Base-by-base conservation (phyloP, 1,140 invertebrate genomes). In the Drosophila persimilis region DNA sequence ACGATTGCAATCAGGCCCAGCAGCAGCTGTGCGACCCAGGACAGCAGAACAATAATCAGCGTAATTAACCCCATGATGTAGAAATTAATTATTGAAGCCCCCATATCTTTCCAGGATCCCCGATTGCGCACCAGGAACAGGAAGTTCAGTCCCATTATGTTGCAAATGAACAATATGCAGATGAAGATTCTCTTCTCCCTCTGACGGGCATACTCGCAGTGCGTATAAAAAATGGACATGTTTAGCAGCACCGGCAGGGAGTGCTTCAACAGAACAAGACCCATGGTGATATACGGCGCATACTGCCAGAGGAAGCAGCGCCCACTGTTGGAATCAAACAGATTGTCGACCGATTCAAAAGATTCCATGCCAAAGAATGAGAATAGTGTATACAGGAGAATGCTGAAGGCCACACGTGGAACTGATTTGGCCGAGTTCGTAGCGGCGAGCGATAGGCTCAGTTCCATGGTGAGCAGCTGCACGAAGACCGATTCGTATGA, bases 351-450 rank as follows among this genome's bases (percentile, higher is more conserved):
- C 55, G 98, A 99, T 11, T 98, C 98, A 90, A 99, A 97, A 91
- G 99, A 99, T 15, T 98, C 98, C 15, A 96, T 98, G 7, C 98
- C 98, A 91, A 99, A 99, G 91, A 99, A 99, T 24, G 96, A 96
- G 73, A 96, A 90, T 59, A 97, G 93, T 48, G 97, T 96, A 63
- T 97, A 97, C 57, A 97, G 93, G 65, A 97, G 93, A 95, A 97
- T 92, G 55, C 85, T 90, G 57, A 76, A 92, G 11, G 89, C 77
- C 13, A 88, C 20, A 26, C 80, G 63, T 3, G 91, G 60, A 51
- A 74, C 76, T 0, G 55, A 53, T 45, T 77, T 73, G 29, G 77
- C 31, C 9, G 39, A 47, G 11, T 74, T 53, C 6, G 6, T 15
- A 0, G 69, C 43, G 2, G 13, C 13, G 15, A 88, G 41, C 1